These are phyloP conservation scores for Aphaenogaster rudis DNA, from an alignment of 1,140 invertebrate genomes.

Conservation along the genomic window DNA sequence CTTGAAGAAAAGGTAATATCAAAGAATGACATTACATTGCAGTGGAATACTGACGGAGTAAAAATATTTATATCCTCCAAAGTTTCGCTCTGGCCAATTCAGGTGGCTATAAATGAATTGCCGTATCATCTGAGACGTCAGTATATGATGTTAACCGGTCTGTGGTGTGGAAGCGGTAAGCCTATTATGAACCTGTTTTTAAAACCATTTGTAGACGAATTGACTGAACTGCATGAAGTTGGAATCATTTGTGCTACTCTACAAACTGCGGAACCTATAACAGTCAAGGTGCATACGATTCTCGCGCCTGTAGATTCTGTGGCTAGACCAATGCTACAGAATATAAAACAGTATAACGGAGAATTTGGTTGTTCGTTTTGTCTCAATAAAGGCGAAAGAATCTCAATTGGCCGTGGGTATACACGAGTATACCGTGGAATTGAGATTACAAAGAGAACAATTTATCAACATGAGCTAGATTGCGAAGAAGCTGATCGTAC, in stretches of 20 bases:
- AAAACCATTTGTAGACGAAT: background rate
- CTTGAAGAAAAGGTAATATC: no score
- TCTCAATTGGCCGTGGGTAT: background rate
- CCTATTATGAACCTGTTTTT: background rate
- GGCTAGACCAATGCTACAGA: background rate
- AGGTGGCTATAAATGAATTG: conserved; percentile 2
- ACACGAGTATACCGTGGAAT: background rate
- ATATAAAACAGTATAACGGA: background rate
- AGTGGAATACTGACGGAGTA: no score
- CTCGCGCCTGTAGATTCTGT: background rate
- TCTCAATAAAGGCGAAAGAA: background rate
- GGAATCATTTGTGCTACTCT: background rate
- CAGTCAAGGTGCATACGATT: background rate
- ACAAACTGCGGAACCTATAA: background rate
- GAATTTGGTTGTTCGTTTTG: conserved; percentile 10
- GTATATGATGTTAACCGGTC: background rate
- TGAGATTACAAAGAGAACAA: background rate
- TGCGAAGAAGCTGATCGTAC: background rate
- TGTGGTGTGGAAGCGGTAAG: background rate
- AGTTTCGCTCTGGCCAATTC: background rate
- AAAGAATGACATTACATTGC: no score
- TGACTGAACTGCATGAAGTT: conserved; percentile 5
- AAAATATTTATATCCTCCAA: conserved; percentile 3
- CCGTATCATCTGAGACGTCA: background rate
- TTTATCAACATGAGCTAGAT: background rate